Conservation (phyloP, 2,888 invertebrate genomes). For the Quadriops clusia region DNA sequence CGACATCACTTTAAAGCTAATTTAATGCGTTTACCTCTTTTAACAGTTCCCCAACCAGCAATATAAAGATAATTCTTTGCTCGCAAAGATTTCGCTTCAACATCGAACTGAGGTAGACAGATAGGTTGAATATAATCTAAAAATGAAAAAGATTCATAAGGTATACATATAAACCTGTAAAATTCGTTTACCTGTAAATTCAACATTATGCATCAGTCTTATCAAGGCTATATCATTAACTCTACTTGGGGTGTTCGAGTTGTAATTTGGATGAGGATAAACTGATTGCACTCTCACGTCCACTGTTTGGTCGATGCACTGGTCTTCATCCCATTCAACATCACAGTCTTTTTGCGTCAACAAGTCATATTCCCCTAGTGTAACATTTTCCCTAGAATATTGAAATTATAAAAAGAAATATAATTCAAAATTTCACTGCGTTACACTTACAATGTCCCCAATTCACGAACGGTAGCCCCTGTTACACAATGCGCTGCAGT, state of each 20-base stretch:
- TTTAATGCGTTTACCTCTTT: slow-evolving; percentile 31
- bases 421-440: too few species aligned
- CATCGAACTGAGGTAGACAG: slow-evolving; percentile 44
- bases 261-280: slow-evolving; percentile 30
- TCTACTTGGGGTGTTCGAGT: slow-evolving; percentile 24
- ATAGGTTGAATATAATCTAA: slow-evolving; percentile 48
- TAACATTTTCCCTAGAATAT: slow-evolving; percentile 41
- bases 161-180: too few species aligned
- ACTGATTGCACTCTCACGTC: slow-evolving; percentile 30
- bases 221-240: slow-evolving; percentile 36
- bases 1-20: slow-evolving; percentile 2
- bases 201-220: slow-evolving; percentile 36
- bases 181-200: slow-evolving; percentile 33
- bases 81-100: too few species aligned
- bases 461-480: slow-evolving; percentile 10
- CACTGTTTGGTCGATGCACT: slow-evolving; percentile 31
- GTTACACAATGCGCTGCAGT: slow-evolving; percentile 34
- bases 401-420: too few species aligned
- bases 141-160: slow-evolving; percentile 18
- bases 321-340: slow-evolving; percentile 33
- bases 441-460: slow-evolving; percentile 18
- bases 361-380: slow-evolving; percentile 55
- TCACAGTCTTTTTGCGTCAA: slow-evolving; percentile 49
- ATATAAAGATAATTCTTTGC: too few species aligned
- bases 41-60: slow-evolving; percentile 53